A percentile compares a stretch with the other conserved stretches of the same genome.
These are phyloP conservation scores for Spea multiplicata DNA, from an alignment of 2,113 vertebrate species.

Conservation along the genomic window DNA sequence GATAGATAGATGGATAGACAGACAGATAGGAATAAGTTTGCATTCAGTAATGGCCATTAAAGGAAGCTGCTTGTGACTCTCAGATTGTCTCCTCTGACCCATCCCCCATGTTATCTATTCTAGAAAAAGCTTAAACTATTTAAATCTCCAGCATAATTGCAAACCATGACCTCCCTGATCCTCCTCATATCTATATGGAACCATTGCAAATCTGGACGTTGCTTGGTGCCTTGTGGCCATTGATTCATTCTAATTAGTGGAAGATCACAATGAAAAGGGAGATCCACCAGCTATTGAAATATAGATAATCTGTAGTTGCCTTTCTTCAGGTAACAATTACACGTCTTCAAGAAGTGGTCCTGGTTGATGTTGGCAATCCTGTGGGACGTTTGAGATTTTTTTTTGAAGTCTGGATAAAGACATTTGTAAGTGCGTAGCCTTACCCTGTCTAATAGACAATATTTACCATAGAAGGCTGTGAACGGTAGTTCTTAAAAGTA, in stretches of 20 bases:
- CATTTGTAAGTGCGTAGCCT: neutral
- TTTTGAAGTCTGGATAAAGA: neutral
- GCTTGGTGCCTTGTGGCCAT: constrained; percentile 17
- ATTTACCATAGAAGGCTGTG: too few relatives aligned
- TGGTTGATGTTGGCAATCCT: neutral
- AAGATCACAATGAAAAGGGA: constrained; percentile 35
- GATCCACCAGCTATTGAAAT: constrained; percentile 31
- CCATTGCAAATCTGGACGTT: neutral
- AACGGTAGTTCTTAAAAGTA: too few relatives aligned
- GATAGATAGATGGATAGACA: too few relatives aligned
- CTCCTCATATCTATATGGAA: constrained; percentile 9
- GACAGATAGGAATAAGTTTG: neutral
- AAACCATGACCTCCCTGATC: constrained; percentile 46
- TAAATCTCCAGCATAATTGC: constrained; percentile 33
- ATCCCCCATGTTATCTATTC: constrained; percentile 36
- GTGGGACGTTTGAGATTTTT: neutral
- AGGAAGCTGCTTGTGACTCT: neutral
- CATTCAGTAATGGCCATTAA: neutral
- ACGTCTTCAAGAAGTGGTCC: neutral
- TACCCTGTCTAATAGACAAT: neutral
- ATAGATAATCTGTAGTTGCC: constrained; percentile 28
- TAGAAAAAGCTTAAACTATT: constrained; percentile 36
- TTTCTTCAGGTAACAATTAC: constrained; percentile 36
- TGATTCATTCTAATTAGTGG: constrained; percentile 42
- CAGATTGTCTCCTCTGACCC: constrained; percentile 25